These are phyloP conservation scores for Macrobrachium rosenbergii DNA, from an alignment of 1,140 invertebrate genomes.

Conservation along the genomic window DNA sequence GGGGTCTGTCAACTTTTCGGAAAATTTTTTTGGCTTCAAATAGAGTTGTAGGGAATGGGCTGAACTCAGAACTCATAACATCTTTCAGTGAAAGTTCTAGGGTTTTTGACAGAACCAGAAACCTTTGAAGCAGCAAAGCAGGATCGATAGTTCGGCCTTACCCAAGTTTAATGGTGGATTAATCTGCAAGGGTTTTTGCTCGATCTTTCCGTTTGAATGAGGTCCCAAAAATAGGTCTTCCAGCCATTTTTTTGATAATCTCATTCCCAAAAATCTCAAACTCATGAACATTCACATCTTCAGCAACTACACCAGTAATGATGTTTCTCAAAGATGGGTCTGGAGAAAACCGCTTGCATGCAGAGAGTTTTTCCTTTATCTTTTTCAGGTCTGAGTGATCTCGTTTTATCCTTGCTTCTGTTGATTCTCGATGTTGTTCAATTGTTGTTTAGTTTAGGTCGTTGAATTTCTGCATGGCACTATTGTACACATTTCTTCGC, in stretches of 20 bases:
- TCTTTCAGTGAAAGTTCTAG: neutral
- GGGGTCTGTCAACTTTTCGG: neutral
- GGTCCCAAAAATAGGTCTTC: constrained; percentile 15
- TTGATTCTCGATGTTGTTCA: too few species aligned
- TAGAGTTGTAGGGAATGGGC: too few species aligned
- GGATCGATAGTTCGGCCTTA: neutral
- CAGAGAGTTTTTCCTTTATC: neutral
- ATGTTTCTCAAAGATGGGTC: constrained; percentile 19
- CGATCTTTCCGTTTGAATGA: constrained; percentile 10
- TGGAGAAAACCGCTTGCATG: neutral
- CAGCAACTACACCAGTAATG: constrained; percentile 4
- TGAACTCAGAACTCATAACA: constrained; percentile 12
- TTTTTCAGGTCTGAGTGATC: too few species aligned
- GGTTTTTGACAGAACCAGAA: neutral
- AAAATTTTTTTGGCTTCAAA: constrained; percentile 5
- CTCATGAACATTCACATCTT: constrained; percentile 7
- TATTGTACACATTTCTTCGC: neutral
- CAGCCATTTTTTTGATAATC: neutral
- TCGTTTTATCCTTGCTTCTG: too few species aligned
- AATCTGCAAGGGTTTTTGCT: neutral
- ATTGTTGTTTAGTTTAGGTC: too few species aligned
- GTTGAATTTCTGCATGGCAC: too few species aligned
- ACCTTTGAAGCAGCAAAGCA: neutral
- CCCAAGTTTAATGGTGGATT: neutral
- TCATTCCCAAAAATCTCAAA: constrained; percentile 8